Evolutionary conservation across 2,888 invertebrate genomes (phyloP).

Genomic region (Trachelus troglodyta): DNA sequence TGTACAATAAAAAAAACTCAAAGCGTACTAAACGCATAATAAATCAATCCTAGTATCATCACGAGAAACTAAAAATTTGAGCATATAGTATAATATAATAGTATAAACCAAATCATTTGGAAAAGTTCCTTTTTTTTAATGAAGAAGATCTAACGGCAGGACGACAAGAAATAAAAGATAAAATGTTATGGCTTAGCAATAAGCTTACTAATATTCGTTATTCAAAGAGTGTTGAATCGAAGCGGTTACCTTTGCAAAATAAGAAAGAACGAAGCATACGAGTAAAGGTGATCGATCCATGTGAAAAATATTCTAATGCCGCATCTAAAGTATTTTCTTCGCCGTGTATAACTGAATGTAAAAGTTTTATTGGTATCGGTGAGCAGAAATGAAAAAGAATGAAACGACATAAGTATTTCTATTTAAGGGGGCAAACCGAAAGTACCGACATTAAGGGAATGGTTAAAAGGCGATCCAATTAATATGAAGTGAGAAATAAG

Average conservation of each 20-base stretch:
- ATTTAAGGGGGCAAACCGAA: neutral
- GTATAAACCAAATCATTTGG: neutral
- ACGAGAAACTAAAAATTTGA: neutral
- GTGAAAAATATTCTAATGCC: neutral
- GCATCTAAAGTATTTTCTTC: neutral
- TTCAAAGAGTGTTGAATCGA: neutral
- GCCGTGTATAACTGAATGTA: neutral
- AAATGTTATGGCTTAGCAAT: neutral
- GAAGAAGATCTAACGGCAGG: neutral
- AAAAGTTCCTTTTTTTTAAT: neutral
- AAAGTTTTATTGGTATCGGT: neutral
- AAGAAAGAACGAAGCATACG: neutral
- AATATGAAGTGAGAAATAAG: slow-evolving; percentile 11
- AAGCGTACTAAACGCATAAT: neutral
- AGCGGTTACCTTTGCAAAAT: neutral
- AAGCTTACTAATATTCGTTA: neutral
- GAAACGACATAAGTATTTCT: neutral
- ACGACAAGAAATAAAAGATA: neutral
- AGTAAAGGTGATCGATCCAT: neutral
- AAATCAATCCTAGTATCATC: too few relatives aligned
- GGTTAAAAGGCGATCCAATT: slow-evolving; percentile 6
- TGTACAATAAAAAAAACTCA: neutral
- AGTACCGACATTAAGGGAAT: neutral
- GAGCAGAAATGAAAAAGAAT: neutral
- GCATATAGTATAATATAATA: neutral